Base-by-base conservation (phyloP, 2,113 vertebrate genomes). In the Lepus timidus region DNA sequence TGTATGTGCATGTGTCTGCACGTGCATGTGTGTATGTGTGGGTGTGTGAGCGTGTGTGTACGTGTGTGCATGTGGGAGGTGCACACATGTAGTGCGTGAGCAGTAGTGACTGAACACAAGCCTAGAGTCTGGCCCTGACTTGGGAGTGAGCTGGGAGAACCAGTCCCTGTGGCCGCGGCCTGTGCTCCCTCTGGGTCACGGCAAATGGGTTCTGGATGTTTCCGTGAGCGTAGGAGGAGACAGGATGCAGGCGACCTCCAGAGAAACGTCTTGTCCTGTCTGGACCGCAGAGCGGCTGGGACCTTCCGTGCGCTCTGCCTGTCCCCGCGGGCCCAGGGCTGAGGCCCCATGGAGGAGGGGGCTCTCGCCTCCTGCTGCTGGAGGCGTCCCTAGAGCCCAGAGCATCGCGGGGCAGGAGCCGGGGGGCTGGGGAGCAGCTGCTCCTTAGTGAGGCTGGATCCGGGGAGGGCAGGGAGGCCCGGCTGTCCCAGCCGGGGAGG, bases 121-220 rank as follows among this genome's bases (percentile, higher is more conserved):
- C 61, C 61, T 10, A 8, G 44, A 12, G 51, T 36, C n/a, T 12
- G 7, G 62, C n/a, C 73, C 39, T 39, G 52, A n/a, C n/a, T 22
- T 20, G 4, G 1, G 13, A 23, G 25, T 6, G 22, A 58, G 22
- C 4, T 0, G 6, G 52, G 73, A 52, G 81, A 51, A 0, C 19
- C 25, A 0, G 36, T 9, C 13, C 22, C 4, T 12, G 65, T 19
- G n/a, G 49, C 51, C 17, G 0, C 1, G 4, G 39, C 58, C 71
- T 52, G 1, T 12, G 25, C 17, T 16, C 80, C 23, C 51, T 70
- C 5, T 0, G 16, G 67, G 31, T n/a, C 86, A 17, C 0, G 3
- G 44, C 49, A n/a, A 33, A 62, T 2, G 49, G 91, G 14, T 44
- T 82, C 74, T 5, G 27, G 64, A 20, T 67, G 31, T 67, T 55